Base-by-base conservation (phyloP, 2,888 invertebrate genomes). In the Drosophila parthenogenetica region DNA sequence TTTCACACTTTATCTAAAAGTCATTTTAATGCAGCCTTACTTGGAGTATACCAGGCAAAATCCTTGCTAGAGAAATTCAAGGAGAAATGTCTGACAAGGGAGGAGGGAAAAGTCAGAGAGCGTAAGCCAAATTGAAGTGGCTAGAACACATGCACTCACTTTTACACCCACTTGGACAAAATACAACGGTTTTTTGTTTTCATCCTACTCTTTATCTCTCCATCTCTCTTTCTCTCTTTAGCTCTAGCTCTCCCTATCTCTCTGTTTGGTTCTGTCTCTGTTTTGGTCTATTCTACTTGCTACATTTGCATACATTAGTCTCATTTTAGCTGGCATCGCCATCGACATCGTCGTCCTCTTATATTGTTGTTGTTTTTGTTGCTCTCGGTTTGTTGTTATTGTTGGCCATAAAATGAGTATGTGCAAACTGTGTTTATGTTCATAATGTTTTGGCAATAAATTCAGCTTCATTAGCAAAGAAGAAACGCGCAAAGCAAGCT, bases 381-480 rank as follows among this genome's bases (percentile, higher is more conserved):
- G 35, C 48, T 42, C 16, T 42, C 25, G 49, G 25, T 59, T 50
- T 35, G 57, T 29, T 62, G 37, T 49, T 61, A 32, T 48, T 50
- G 39, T 45, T 50, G 43, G 19, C 71, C 74, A 59, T 73, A 69
- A 74, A 74, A 61, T 72, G 68, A 63, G 70, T 69, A 69, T 79
- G 80, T 71, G 69, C 82, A 65, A 73, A 76, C 77, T 79, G 77
- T 76, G 82, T 73, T 65, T 67, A 69, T 73, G 73, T 63, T 69
- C 80, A 73, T 79, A 82, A 82, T 73, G 82, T 67, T 79, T 58
- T 61, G 83, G 82, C 77, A 67, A 80, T 79, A 80, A 80, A 80
- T 82, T 80, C 67, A 59, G 73, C 82, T 77, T 82, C 77, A 80
- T 80, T 82, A 82, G 79, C 76, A 57, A 55, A 35, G 13, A 48